A percentile compares a stretch with the other conserved stretches of the same genome.
These are phyloP conservation scores for Agrilus planipennis DNA, from an alignment of 1,140 invertebrate species.

Conservation along the genomic window DNA sequence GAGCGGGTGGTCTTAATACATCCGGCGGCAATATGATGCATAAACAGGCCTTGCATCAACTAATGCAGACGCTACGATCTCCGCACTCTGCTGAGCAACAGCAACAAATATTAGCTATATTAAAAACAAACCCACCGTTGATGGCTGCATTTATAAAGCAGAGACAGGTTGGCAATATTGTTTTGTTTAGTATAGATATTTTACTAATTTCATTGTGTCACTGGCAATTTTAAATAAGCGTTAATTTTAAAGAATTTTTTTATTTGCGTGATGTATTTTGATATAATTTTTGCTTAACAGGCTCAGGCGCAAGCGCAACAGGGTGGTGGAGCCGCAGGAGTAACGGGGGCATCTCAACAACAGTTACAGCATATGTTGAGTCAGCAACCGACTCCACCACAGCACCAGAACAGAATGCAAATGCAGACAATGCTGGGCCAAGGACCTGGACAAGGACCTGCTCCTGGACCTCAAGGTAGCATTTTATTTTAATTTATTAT, in stretches of 20 bases:
- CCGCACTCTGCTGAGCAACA: constrained; percentile 87
- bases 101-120: constrained; percentile 81
- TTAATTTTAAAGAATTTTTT: background rate
- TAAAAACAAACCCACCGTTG: constrained; percentile 88
- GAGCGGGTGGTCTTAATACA: background rate
- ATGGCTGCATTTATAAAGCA: constrained; percentile 97
- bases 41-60: constrained; percentile 75
- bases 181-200: constrained; percentile 1
- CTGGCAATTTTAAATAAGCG: no score
- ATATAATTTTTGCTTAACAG: constrained; percentile 10
- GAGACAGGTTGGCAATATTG: constrained; percentile 46
- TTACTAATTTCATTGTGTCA: no score
- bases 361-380: constrained; percentile 39
- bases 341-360: constrained; percentile 31
- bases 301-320: constrained; percentile 27
- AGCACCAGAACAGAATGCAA: constrained; percentile 25
- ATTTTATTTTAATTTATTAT: no score
- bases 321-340: constrained; percentile 21
- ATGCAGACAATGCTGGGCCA: constrained; percentile 37
- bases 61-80: constrained; percentile 79
- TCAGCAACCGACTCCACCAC: constrained; percentile 23
- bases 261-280: background rate
- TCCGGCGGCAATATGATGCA: constrained; percentile 35
- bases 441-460: constrained; percentile 29
- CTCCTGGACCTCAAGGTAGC: constrained; percentile 35